phyloP scores from a whole-genome alignment of 2,797 vertebrate species.

The Neopelma chrysocephalum region DNA sequence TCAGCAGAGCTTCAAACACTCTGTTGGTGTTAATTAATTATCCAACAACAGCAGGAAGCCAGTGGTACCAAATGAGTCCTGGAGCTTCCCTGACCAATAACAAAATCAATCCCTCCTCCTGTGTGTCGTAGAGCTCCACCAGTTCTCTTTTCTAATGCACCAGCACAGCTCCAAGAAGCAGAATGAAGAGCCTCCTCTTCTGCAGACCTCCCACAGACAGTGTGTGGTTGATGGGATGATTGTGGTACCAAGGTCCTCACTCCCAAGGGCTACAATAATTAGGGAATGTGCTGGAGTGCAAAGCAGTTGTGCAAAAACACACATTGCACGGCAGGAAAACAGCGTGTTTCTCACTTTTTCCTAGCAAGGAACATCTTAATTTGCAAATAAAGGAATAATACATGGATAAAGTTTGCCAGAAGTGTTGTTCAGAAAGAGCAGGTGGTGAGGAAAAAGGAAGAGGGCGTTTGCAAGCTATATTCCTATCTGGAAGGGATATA shows the following conservation, averaged over 20 bases:
- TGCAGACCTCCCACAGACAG: neutral
- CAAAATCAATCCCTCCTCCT: neutral
- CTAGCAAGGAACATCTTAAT: neutral
- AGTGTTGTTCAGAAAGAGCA: neutral
- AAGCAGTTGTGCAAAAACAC: neutral
- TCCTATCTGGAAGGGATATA: slow-evolving; percentile 9
- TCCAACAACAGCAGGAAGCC: neutral
- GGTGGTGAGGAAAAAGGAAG: neutral
- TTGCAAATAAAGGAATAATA: neutral
- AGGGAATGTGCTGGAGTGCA: neutral
- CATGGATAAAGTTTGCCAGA: neutral
- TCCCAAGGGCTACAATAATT: neutral
- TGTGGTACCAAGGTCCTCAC: neutral
- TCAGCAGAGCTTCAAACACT: neutral
- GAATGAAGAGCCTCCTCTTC: neutral
- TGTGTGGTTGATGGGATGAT: neutral
- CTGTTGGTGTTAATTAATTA: neutral
- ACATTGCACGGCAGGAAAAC: neutral
- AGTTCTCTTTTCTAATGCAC: neutral
- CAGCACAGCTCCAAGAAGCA: neutral
- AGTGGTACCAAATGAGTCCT: neutral
- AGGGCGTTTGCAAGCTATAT: neutral
- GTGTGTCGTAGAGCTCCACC: neutral
- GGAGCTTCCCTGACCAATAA: neutral
- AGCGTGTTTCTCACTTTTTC: neutral